These are phyloP conservation scores for Orientallactaga bullata DNA, from an alignment of 2,113 vertebrate genomes.

Conservation along the genomic window DNA sequence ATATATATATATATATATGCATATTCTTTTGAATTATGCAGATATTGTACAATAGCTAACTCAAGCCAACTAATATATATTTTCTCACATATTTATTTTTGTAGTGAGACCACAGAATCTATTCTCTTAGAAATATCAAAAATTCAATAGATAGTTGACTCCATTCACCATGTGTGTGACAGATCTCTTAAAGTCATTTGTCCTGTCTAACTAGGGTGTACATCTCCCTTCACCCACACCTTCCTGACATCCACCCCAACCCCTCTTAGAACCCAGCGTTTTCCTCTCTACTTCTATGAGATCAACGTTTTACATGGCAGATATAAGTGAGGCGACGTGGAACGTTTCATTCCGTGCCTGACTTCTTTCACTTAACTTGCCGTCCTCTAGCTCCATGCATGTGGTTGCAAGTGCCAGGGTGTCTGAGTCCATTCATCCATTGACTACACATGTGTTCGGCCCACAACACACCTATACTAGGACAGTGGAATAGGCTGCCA, in stretches of 20 bases:
- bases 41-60: neutral
- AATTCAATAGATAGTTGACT: neutral
- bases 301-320: neutral
- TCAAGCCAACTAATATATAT: neutral
- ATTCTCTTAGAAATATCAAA: neutral
- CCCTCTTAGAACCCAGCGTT: neutral
- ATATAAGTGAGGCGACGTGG: no score
- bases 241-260: rapidly evolving
- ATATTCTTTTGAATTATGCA: neutral
- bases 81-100: neutral
- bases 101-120: neutral
- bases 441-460: neutral
- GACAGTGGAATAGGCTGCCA: neutral
- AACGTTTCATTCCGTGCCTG: neutral
- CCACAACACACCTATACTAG: neutral
- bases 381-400: neutral
- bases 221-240: neutral
- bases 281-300: neutral
- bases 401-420: neutral
- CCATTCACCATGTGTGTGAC: neutral
- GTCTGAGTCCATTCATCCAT: neutral
- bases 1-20: neutral
- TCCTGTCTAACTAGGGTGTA: neutral
- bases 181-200: neutral
- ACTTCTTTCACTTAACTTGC: neutral